These are phyloP conservation scores for Tenualosa thibaudeaui DNA, from an alignment of 2,797 vertebrate species.

Conservation along the genomic window DNA sequence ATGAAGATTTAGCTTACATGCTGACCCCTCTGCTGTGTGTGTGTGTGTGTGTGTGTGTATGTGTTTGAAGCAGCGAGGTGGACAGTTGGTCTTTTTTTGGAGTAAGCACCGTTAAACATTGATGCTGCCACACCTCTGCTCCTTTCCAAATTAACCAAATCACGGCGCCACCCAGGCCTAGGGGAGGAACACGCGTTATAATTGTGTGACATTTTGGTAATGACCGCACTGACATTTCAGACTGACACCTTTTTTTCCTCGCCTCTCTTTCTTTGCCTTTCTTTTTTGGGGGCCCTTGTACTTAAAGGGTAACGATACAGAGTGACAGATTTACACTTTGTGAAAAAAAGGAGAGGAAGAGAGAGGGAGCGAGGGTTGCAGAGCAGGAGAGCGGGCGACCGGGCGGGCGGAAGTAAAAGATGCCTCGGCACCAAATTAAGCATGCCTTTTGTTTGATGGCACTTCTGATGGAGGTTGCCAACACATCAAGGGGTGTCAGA, in stretches of 20 bases:
- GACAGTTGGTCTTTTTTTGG: background rate
- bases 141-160: slow-evolving; percentile 59
- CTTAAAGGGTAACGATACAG: slow-evolving; percentile 64
- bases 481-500: slow-evolving; percentile 33
- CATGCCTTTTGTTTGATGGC: slow-evolving; percentile 18
- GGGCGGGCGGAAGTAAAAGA: background rate
- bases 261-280: slow-evolving; percentile 46
- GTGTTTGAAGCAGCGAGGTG: background rate
- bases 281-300: slow-evolving; percentile 46
- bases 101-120: slow-evolving; percentile 48
- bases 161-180: slow-evolving; percentile 52
- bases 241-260: slow-evolving; percentile 58
- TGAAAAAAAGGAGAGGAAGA: slow-evolving; percentile 13
- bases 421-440: background rate
- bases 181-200: slow-evolving; percentile 62
- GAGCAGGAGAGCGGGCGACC: no score
- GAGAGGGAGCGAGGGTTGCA: background rate
- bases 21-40: background rate
- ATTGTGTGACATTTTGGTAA: slow-evolving; percentile 70
- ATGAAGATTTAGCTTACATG: background rate
- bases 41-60: background rate
- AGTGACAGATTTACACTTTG: slow-evolving; percentile 62
- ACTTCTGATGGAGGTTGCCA: slow-evolving; percentile 17
- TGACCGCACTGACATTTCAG: slow-evolving; percentile 66
- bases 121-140: slow-evolving; percentile 46